Percentiles rank a stretch among this genome's conserved stretches.
Evolutionary conservation across 2,888 invertebrate species (phyloP).

Genomic region (Erebia ligea): DNA sequence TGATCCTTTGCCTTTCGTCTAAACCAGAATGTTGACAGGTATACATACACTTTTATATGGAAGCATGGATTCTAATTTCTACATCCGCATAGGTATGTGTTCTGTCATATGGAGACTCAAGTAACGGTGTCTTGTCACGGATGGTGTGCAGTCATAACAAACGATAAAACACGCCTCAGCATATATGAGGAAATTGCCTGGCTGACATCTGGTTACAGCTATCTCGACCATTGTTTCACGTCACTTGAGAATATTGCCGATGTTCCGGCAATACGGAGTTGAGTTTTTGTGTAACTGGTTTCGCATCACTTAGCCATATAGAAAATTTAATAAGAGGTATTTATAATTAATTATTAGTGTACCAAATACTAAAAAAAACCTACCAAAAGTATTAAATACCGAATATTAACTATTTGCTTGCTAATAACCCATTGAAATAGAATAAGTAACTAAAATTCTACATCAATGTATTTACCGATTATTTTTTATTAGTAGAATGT

Average conservation of each 20-base stretch:
- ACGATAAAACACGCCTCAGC: conserved; percentile 41
- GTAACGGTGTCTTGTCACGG: conserved; percentile 43
- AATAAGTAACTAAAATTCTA: no score
- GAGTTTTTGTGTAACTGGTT: conserved; percentile 11
- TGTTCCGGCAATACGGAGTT: conserved; percentile 33
- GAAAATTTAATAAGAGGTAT: no score
- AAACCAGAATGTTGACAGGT: neutral
- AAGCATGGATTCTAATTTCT: neutral
- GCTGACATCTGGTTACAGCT: conserved; percentile 44
- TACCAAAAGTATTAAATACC: no score
- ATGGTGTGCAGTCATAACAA: conserved; percentile 43
- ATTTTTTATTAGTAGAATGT: no score
- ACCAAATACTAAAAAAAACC: no score
- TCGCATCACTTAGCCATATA: no score
- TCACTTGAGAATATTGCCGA: conserved; percentile 40
- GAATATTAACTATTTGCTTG: no score
- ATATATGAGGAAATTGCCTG: conserved; percentile 44
- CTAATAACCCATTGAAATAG: no score
- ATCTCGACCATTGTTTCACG: conserved; percentile 43
- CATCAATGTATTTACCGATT: no score
- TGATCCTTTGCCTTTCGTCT: no score
- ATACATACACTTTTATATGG: neutral
- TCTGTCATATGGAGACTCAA: conserved; percentile 37
- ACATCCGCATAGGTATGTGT: neutral
- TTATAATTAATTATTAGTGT: no score